A percentile compares a stretch with the other conserved stretches of the same genome.
These are phyloP conservation scores for Protaetia brevitarsis DNA, from an alignment of 1,140 invertebrate species.

Conservation along the genomic window DNA sequence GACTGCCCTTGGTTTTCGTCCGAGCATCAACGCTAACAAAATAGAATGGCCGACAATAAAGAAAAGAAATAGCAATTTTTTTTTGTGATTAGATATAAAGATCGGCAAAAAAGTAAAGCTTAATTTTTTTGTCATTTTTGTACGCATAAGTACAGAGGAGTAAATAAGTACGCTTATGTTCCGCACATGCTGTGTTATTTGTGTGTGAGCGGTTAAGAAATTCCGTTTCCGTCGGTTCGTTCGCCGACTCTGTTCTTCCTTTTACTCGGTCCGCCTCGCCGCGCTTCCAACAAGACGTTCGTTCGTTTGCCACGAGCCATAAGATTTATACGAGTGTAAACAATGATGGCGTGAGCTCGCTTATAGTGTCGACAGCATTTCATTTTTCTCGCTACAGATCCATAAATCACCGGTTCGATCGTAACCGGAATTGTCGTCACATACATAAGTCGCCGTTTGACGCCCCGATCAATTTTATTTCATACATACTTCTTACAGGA, in stretches of 20 bases:
- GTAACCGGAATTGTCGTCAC: not conserved
- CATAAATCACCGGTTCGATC: constrained; percentile 6
- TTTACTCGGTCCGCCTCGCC: not conserved
- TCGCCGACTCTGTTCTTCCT: not conserved
- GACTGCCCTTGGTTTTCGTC: no score
- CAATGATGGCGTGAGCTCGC: no score
- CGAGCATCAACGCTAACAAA: no score
- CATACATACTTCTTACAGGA: not conserved
- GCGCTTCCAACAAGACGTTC: not conserved
- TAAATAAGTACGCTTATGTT: no score
- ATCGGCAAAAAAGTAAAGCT: no score
- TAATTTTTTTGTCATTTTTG: no score
- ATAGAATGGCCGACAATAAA: no score
- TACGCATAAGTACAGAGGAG: no score
- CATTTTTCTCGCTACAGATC: not conserved
- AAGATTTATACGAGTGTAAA: constrained; percentile 9
- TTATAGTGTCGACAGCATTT: constrained; percentile 2
- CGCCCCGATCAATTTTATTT: not conserved
- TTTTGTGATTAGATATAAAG: no score
- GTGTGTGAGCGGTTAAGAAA: no score
- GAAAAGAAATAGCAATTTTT: no score
- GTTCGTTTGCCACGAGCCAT: not conserved
- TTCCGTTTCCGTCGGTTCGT: not conserved
- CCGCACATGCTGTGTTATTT: no score
- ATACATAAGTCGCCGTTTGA: not conserved